A percentile compares a stretch with the other conserved stretches of the same genome.
phyloP scores from a whole-genome alignment of 2,797 vertebrate species.

The Xyrichtys novacula region DNA sequence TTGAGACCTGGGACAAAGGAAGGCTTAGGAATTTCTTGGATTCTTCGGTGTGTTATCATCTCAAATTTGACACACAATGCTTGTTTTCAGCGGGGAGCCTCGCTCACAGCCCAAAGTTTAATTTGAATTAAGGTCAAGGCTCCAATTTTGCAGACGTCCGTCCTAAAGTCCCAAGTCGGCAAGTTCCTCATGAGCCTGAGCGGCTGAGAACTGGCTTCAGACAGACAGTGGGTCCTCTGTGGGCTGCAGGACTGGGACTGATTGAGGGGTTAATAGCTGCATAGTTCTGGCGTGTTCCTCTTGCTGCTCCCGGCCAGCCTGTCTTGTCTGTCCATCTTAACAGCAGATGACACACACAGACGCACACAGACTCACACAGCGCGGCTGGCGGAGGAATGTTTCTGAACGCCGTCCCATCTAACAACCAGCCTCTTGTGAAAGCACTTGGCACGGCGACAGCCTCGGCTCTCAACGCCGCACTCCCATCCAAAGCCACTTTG shows the following conservation, averaged over 20 bases:
- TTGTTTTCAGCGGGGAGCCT: constrained; percentile 29
- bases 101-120: constrained; percentile 30
- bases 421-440: constrained; percentile 50
- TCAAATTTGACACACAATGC: constrained; percentile 29
- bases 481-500: constrained; percentile 64
- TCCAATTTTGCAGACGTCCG: constrained; percentile 36
- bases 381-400: constrained; percentile 54
- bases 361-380: constrained; percentile 29
- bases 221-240: constrained; percentile 72
- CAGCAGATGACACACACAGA: constrained; percentile 56
- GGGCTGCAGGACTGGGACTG: constrained; percentile 39
- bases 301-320: constrained; percentile 45
- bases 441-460: constrained; percentile 38
- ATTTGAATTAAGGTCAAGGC: constrained; percentile 55
- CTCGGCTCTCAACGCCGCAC: constrained; percentile 40
- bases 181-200: constrained; percentile 28
- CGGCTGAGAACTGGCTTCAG: constrained; percentile 27
- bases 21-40: constrained; percentile 9
- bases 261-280: constrained; percentile 68
- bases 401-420: constrained; percentile 28
- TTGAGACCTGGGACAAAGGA: constrained; percentile 1
- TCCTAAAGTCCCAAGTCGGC: constrained; percentile 23
- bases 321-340: constrained; percentile 64
- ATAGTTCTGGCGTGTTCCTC: constrained; percentile 61
- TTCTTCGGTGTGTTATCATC: constrained; percentile 35